phyloP scores from a whole-genome alignment of 1,140 invertebrate species.

The Micrasema longulum region DNA sequence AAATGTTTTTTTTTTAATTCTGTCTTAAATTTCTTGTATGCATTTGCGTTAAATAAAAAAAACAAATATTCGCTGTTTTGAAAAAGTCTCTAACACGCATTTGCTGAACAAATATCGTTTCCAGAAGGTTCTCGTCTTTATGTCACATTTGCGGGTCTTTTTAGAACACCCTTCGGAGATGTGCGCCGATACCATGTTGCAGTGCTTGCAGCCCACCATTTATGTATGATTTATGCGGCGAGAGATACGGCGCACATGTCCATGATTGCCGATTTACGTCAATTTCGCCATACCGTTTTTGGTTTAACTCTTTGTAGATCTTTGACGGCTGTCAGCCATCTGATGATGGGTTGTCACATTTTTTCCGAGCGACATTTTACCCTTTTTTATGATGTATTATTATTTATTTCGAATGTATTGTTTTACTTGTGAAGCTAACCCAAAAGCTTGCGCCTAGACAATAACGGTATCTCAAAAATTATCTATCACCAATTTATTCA shows the following conservation, averaged over 20 bases:
- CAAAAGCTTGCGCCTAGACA: too few relatives aligned
- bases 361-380: background rate
- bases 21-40: too few relatives aligned
- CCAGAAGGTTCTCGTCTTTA: background rate
- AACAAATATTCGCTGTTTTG: too few relatives aligned
- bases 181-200: constrained; percentile 10
- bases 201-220: constrained; percentile 6
- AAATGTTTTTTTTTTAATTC: too few relatives aligned
- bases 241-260: constrained; percentile 18
- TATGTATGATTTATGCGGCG: constrained; percentile 34
- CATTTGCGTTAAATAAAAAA: too few relatives aligned
- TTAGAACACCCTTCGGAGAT: constrained; percentile 14
- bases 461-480: too few relatives aligned
- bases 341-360: constrained; percentile 10
- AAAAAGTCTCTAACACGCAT: too few relatives aligned
- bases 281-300: constrained; percentile 36
- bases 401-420: too few relatives aligned
- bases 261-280: constrained; percentile 21
- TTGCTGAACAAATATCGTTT: background rate
- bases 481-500: too few relatives aligned
- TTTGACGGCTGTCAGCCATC: constrained; percentile 8
- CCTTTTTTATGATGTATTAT: too few relatives aligned
- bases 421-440: too few relatives aligned
- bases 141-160: background rate
- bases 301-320: constrained; percentile 34